phyloP scores from a whole-genome alignment of 2,113 vertebrate species.

The Cebus imitator region DNA sequence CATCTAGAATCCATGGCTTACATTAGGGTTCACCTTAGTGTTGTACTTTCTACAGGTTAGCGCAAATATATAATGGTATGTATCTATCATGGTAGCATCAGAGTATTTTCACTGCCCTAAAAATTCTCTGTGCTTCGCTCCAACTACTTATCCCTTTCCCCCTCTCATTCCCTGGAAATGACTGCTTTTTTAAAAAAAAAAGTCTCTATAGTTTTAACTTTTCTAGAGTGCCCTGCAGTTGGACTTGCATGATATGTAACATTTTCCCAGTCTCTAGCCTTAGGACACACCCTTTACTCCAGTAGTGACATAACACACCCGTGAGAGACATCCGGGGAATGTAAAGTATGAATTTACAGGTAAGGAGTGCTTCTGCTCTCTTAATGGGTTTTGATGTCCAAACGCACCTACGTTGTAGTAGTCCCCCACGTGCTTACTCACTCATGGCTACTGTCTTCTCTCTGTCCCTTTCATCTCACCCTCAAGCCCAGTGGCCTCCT shows the following conservation, averaged over 20 bases:
- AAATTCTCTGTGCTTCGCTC: neutral
- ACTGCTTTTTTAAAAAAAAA: neutral
- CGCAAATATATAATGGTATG: too few relatives aligned
- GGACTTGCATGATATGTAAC: too few relatives aligned
- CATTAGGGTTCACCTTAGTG: neutral
- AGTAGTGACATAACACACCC: rapidly evolving
- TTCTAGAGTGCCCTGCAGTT: neutral
- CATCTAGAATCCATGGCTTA: neutral
- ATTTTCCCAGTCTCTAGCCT: neutral
- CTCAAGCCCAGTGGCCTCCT: rapidly evolving
- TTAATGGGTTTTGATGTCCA: rapidly evolving
- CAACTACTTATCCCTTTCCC: neutral
- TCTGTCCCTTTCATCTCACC: too few relatives aligned
- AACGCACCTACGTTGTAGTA: too few relatives aligned
- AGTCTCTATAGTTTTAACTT: neutral
- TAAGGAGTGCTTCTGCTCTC: neutral
- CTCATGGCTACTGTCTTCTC: too few relatives aligned
- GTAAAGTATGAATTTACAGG: neutral
- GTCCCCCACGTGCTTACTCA: rapidly evolving
- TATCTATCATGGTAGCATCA: neutral
- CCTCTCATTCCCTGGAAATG: neutral
- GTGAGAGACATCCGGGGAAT: neutral
- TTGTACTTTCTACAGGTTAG: neutral
- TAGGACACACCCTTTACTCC: neutral
- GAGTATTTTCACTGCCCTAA: neutral